phyloP scores from a whole-genome alignment of 2,113 vertebrate species.

The Cyanoderma ruficeps region DNA sequence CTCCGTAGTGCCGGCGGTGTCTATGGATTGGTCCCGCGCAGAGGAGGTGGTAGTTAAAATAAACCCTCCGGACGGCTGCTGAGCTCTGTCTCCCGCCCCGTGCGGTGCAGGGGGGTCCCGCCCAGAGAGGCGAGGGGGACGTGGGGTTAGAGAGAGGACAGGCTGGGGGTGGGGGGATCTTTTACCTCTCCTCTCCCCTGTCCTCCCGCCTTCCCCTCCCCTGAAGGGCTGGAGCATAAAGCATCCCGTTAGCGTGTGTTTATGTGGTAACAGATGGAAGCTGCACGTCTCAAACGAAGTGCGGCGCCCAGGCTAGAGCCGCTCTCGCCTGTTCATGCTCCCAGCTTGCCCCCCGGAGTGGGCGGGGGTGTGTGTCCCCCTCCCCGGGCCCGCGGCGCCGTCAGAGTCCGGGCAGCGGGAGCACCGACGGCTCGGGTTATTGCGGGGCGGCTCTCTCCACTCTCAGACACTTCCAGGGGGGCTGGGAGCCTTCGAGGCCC shows the following conservation, averaged over 20 bases:
- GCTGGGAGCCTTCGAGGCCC: background rate
- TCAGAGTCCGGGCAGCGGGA: background rate
- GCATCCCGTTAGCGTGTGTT: slow-evolving; percentile 16
- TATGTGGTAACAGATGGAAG: slow-evolving; percentile 35
- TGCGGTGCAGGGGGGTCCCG: background rate
- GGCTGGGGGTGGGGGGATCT: background rate
- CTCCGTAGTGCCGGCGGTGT: background rate
- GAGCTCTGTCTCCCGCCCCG: background rate
- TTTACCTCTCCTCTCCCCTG: background rate
- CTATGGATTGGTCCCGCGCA: background rate
- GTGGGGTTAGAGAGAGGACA: slow-evolving; percentile 39
- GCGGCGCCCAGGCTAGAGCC: background rate
- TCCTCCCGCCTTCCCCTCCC: background rate
- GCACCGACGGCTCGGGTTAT: background rate
- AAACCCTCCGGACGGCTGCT: background rate
- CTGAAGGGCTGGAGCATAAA: background rate
- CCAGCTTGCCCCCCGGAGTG: background rate
- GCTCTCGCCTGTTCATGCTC: background rate
- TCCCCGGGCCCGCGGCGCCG: background rate
- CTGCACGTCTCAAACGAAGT: background rate
- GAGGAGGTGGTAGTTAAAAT: background rate
- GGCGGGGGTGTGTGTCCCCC: background rate
- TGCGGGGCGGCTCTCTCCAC: background rate
- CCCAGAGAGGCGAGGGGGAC: background rate
- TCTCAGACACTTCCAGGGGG: background rate